phyloP scores from a whole-genome alignment of 2,113 vertebrate species.

The Barbus barbus region DNA sequence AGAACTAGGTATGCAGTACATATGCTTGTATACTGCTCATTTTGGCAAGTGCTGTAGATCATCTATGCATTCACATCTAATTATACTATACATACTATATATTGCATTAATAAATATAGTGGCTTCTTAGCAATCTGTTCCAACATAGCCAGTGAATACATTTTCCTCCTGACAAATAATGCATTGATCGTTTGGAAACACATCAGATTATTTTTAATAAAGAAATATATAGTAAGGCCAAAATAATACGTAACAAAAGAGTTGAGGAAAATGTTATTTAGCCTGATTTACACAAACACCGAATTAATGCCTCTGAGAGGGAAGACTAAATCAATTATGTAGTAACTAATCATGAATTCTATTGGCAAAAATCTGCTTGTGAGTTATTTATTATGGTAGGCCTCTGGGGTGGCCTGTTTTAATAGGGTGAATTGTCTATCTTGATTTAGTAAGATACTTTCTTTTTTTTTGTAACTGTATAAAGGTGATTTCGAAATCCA shows the following conservation, averaged over 20 bases:
- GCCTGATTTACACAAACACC: constrained; percentile 21
- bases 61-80: not conserved
- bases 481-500: constrained; percentile 27
- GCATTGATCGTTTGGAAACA: not conserved
- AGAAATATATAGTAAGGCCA: not conserved
- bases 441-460: constrained; percentile 34
- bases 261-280: not conserved
- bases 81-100: too few relatives aligned
- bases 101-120: not conserved
- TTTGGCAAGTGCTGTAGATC: not conserved
- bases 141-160: not conserved
- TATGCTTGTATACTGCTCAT: not conserved
- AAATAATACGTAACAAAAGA: not conserved
- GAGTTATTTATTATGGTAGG: constrained; percentile 37
- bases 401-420: constrained; percentile 40
- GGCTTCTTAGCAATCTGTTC: not conserved
- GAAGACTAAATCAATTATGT: constrained; percentile 33
- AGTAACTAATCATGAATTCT: constrained; percentile 34
- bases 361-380: constrained; percentile 23
- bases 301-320: not conserved
- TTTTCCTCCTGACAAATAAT: not conserved
- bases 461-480: constrained; percentile 16
- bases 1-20: not conserved
- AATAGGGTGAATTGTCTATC: constrained; percentile 27
- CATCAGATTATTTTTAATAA: not conserved